Evolutionary conservation across 30 jellyfish, hydroid and myxozoan species (phyloP), one percentile per base, ranked within the genome.

Genomic region (Rhopilema esculentum): DNA sequence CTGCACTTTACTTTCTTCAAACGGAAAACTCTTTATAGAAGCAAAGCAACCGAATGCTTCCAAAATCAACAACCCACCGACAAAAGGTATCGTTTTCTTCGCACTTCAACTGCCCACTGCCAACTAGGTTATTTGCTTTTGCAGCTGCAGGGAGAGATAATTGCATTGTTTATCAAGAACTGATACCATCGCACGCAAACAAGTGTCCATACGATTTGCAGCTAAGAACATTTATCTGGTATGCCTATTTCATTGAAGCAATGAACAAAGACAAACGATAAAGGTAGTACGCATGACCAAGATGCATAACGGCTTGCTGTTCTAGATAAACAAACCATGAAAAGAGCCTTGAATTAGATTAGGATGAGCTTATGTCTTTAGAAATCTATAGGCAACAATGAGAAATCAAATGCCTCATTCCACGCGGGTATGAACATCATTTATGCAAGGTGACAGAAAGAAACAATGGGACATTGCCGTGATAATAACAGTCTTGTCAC

Each of bases 11-110:
- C n/a, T n/a, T n/a, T n/a, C n/a, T n/a, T n/a, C 30, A 16, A 66
- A 19, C 18, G 27, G 30, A 9, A 9, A 33, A 23, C 50, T 66
- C 52, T 21, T 23, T 66, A 20, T 66, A 16, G 72, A 26, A 63
- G 72, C 26, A 28, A 63, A 63, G 57, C 57, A 40, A 40, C 12
- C 12, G 57, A 40, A 40, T 40, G 57, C 57, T 12, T 40, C 20
- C 23, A 32, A 20, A n/a, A 7, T 29, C 40, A 23, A 66, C 20
- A 23, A 21, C 27, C 8, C 12, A 23, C 77, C 33, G 24, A 66
- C 40, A 66, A 66, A 66, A 23, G 77, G 50, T 21, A 66, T 66
- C 77, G 77, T 66, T 66, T 66, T 23, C 77, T 66, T 66, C 16
- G 77, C 50, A 28, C 30, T 19, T 23, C 16, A 66, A 66, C 23